phyloP scores from a whole-genome alignment of 2,113 vertebrate genomes.

The Vimba vimba region DNA sequence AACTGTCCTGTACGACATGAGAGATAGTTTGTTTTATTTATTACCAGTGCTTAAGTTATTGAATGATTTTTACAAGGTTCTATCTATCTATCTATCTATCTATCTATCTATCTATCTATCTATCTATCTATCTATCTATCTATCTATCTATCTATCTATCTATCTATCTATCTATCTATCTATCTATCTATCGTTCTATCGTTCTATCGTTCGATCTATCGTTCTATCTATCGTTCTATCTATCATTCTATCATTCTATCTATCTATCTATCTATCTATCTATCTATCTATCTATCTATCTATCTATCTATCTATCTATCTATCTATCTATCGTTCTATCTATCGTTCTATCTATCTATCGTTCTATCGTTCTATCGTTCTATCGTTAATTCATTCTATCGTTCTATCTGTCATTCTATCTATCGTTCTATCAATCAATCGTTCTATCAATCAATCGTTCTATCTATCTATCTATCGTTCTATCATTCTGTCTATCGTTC shows the following conservation, averaged over 20 bases:
- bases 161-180: not conserved
- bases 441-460: accelerated
- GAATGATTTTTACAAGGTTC: not conserved
- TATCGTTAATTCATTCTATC: too few relatives aligned
- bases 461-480: too few relatives aligned
- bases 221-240: not conserved
- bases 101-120: not conserved
- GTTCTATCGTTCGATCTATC: not conserved
- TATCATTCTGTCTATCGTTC: too few relatives aligned
- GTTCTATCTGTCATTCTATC: too few relatives aligned
- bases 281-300: not conserved
- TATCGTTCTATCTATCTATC: too few relatives aligned
- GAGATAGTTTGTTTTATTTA: not conserved
- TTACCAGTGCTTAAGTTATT: not conserved
- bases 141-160: not conserved
- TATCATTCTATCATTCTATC: not conserved
- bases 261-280: not conserved
- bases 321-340: not conserved
- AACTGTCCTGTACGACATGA: slow-evolving; percentile 2
- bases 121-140: not conserved
- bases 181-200: not conserved
- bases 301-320: not conserved
- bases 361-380: too few relatives aligned
- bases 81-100: not conserved
- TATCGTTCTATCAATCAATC: too few relatives aligned